Evolutionary conservation across 2,888 invertebrate genomes (phyloP), one percentile per base, ranked within the genome.

Genomic region (Cryptosula pallasiana): DNA sequence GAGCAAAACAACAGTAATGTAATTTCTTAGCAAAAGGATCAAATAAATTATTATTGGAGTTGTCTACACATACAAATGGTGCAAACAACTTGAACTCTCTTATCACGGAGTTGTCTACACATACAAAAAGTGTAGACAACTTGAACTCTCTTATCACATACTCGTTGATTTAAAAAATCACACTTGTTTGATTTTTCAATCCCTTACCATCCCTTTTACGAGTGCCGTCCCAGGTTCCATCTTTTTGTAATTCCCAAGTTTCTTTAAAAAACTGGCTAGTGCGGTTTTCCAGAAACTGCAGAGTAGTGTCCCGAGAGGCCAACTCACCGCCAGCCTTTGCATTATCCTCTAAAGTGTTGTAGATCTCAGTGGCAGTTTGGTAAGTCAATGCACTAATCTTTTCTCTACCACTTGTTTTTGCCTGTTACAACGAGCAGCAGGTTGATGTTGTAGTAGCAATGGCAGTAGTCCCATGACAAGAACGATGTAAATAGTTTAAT

Each of bases 171-270:
- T n/a, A n/a, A n/a, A n/a, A n/a, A n/a, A n/a, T n/a, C n/a, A n/a
- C n/a, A n/a, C n/a, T n/a, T n/a, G n/a, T n/a, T n/a, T n/a, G n/a
- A n/a, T n/a, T n/a, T n/a, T n/a, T n/a, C n/a, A n/a, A n/a, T n/a
- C n/a, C n/a, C n/a, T 2, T 70, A 70, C 70, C 70, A 54, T 36
- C 70, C 3, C 27, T n/a, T 23, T 36, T 23, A 9, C 55, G 16
- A 3, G 70, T 70, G 9, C 70, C 70, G 25, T 70, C 70, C 70
- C 70, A 70, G 2, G 70, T 54, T 2, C 70, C 70, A 36, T 70
- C 70, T 29, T 70, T 70, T 25, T 23, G 2, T 23, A 70, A 45
- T 32, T 63, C 1, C 63, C 63, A 63, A 29, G 63, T 13, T 13
- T 27, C 63, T 34, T 27, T 63, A n/a, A 63, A 63, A 32, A 63